A percentile compares a stretch with the other conserved stretches of the same genome.
These are phyloP conservation scores for Phortica okadai DNA, from an alignment of 2,888 invertebrate genomes.

Conservation along the genomic window DNA sequence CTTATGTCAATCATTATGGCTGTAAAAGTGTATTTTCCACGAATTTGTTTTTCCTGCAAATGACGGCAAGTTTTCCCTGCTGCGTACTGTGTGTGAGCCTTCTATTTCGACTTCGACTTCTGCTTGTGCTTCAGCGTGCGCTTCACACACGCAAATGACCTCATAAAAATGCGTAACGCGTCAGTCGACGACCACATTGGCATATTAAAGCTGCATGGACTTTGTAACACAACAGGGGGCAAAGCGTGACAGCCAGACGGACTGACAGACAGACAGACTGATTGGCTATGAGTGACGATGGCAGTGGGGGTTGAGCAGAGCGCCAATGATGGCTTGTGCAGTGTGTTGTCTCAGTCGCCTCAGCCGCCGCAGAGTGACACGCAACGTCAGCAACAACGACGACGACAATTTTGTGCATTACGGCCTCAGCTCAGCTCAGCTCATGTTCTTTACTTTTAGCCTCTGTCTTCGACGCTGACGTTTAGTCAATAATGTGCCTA, in stretches of 20 bases:
- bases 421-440: background rate
- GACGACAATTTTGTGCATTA: slow-evolving; percentile 16
- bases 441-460: slow-evolving; percentile 22
- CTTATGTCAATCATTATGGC: background rate
- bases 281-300: slow-evolving; percentile 44
- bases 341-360: background rate
- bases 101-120: slow-evolving; percentile 47
- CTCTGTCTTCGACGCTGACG: slow-evolving; percentile 11
- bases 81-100: slow-evolving; percentile 44
- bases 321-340: slow-evolving; percentile 5
- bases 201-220: slow-evolving; percentile 61
- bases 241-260: background rate
- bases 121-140: slow-evolving; percentile 41
- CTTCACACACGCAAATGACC: slow-evolving; percentile 70
- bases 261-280: slow-evolving; percentile 30
- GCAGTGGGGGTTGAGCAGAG: background rate
- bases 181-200: slow-evolving; percentile 54
- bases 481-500: slow-evolving; percentile 6
- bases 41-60: slow-evolving; percentile 19
- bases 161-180: slow-evolving; percentile 67
- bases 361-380: background rate
- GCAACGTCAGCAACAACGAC: background rate
- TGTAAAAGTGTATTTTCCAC: slow-evolving; percentile 10
- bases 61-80: background rate
- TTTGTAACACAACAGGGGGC: background rate